Conservation (phyloP, 2,797 vertebrate species). For the Myoxocephalus aenaeus region DNA sequence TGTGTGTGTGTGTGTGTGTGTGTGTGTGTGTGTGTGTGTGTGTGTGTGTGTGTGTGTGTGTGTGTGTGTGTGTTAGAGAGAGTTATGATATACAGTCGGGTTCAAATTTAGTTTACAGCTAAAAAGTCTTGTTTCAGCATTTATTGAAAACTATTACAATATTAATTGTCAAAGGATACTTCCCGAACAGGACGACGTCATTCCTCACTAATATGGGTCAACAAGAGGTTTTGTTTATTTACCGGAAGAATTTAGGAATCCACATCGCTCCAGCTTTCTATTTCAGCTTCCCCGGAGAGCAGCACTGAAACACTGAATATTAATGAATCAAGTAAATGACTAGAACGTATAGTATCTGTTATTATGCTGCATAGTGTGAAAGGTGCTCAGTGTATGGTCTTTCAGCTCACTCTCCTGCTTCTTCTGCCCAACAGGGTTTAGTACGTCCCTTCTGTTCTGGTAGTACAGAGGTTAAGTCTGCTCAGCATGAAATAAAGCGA, state of each 20-base stretch:
- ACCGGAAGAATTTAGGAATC: neutral
- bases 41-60: conserved; percentile 7
- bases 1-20: neutral
- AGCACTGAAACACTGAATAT: neutral
- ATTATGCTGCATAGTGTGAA: neutral
- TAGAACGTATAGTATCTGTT: neutral
- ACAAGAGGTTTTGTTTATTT: conserved; percentile 18
- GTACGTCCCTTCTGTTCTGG: neutral
- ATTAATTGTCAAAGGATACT: conserved; percentile 4
- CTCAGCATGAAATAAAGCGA: neutral
- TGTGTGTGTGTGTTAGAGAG: neutral
- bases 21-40: conserved; percentile 9
- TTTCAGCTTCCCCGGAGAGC: neutral
- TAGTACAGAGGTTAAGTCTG: neutral
- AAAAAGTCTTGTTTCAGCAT: conserved; percentile 23
- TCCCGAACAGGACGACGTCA: conserved; percentile 16
- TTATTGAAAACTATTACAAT: conserved; percentile 5
- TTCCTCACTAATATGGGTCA: conserved; percentile 11
- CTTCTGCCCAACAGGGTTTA: neutral
- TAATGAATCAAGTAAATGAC: neutral
- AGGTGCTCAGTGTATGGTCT: neutral
- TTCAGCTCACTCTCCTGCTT: conserved; percentile 14
- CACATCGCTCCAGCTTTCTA: neutral
- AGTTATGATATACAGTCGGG: neutral
- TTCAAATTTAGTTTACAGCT: conserved; percentile 51